Conservation (phyloP, 2,797 vertebrate species). For the Lepilemur ruficaudatus region DNA sequence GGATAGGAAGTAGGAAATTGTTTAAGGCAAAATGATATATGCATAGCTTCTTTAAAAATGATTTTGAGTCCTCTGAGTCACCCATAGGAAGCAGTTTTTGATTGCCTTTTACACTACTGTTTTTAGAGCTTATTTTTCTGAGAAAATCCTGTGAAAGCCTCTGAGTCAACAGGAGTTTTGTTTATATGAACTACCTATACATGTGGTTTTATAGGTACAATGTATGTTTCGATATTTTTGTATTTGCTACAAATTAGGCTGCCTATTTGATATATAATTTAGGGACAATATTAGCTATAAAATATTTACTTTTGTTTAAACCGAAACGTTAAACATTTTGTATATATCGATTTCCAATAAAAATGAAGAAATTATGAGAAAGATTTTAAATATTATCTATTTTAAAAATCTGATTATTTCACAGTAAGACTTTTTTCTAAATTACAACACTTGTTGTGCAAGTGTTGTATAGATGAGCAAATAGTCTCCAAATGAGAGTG, state of each 20-base stretch:
- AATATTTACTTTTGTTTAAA: not conserved
- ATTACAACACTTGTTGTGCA: no score
- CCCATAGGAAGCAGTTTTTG: not conserved
- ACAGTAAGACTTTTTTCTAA: slow-evolving; percentile 5
- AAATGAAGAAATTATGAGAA: slow-evolving; percentile 29
- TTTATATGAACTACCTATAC: not conserved
- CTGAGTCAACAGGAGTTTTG: not conserved
- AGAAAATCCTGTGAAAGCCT: not conserved
- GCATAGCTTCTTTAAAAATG: not conserved
- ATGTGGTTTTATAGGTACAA: not conserved
- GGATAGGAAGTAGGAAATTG: not conserved
- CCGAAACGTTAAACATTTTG: not conserved
- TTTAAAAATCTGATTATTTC: slow-evolving; percentile 1
- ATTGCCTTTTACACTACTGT: not conserved
- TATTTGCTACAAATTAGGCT: not conserved
- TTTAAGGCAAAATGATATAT: not conserved
- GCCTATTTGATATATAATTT: not conserved
- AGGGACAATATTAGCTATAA: not conserved
- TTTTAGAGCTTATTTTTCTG: slow-evolving; percentile 1
- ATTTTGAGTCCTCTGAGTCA: not conserved
- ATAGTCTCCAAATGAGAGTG: not conserved
- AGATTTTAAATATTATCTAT: not conserved
- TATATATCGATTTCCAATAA: not conserved
- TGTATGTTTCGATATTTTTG: not conserved
- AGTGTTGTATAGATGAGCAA: not conserved